phyloP scores from a whole-genome alignment of 1,140 invertebrate genomes.

The Adelges cooleyi region DNA sequence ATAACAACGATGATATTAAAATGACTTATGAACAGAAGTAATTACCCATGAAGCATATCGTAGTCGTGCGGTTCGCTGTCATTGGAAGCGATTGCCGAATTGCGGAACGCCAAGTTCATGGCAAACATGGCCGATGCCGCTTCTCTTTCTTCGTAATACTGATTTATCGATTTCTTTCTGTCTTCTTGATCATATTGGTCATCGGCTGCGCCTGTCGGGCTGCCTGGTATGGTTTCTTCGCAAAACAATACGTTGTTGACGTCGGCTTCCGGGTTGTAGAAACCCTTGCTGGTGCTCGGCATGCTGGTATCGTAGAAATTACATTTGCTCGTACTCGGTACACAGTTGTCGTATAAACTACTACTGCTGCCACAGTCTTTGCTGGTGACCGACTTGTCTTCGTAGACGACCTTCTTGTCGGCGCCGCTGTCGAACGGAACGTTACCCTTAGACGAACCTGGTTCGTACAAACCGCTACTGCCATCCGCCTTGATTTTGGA shows the following conservation, averaged over 20 bases:
- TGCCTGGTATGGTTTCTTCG: conserved; percentile 77
- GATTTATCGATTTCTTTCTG: neutral
- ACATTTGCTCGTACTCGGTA: neutral
- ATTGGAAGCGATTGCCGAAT: too few relatives aligned
- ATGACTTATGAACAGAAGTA: too few relatives aligned
- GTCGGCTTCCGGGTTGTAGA: conserved; percentile 34
- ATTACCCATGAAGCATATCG: too few relatives aligned
- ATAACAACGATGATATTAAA: too few relatives aligned
- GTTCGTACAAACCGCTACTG: neutral
- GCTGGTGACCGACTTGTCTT: neutral
- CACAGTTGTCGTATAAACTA: neutral
- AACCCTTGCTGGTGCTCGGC: conserved; percentile 32
- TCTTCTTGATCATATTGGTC: conserved; percentile 34
- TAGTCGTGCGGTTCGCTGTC: too few relatives aligned
- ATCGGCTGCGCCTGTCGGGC: conserved; percentile 54
- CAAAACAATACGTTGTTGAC: conserved; percentile 51
- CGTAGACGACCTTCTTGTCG: neutral
- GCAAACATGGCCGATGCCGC: neutral
- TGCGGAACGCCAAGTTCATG: neutral
- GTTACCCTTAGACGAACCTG: neutral
- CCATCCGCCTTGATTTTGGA: too few relatives aligned
- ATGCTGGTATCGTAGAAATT: conserved; percentile 33
- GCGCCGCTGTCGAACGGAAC: neutral
- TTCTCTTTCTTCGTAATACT: neutral
- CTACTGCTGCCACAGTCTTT: neutral